Evolutionary conservation across 2,888 invertebrate species (phyloP), one percentile per base, ranked within the genome.

Genomic region (Troides aeacus): DNA sequence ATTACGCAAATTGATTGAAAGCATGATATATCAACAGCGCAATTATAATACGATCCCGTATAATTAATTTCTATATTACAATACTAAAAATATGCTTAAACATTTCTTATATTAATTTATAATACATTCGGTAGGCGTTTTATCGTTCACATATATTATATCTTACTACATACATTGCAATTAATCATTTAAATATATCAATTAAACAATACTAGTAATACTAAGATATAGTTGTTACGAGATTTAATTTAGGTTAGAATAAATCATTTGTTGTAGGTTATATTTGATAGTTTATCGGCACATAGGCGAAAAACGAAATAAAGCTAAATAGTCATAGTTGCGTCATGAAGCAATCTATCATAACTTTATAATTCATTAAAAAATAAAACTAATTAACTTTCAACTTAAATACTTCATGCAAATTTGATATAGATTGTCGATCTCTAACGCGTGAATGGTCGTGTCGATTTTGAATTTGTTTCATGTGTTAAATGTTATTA

Each of bases 1-100:
- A 74, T 80, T 85, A 81, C 80, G 81, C 76, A 82, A 85, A 82
- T 78, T 81, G 81, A 80, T 83, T 80, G 75, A 80, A 81, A 79
- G 78, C 73, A 72, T 75, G 82, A 81, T 80, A 78, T 81, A 83
- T 79, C 82, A 77, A 82, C 80, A 78, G 81, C 83, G 50, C 56
- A 70, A 67, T 64, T 60, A 66, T 67, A 64, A 70, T 67, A 70
- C 58, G 64, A 64, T 24, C 18, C 24, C 46, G 59, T 64, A 61
- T 67, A 70, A 70, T 70, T 61, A 70, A 70, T 70, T 64, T 64
- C 36, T 67, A 36, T 64, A 64, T 60, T 61, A 67, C 70, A 60
- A 42, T 61, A 64, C 70, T 70, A 64, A 70, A 70, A 60, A 70
- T 70, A 67, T 64, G 36, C 53, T 70, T 30, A 59, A 53, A 60